Evolutionary conservation across 2,113 vertebrate species (phyloP), one percentile per base, ranked within the genome.

Genomic region (Columba livia): DNA sequence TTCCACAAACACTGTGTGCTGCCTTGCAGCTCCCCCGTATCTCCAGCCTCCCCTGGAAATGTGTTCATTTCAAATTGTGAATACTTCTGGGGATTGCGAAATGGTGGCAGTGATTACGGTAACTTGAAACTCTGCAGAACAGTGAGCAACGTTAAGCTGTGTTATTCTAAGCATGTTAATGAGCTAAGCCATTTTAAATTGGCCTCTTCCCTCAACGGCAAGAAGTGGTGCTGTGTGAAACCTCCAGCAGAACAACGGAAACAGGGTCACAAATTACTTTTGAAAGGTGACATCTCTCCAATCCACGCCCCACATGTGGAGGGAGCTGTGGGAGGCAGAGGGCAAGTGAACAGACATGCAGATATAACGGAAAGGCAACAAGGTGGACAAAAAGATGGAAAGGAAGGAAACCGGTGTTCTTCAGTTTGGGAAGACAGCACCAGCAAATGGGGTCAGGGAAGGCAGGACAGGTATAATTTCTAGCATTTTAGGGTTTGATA

Each of bases 301-400:
- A 40, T 15, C 19, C 26, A 66, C 2, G 1, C 6, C 29, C 24
- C 57, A 60, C 32, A 47, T 0, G 1, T 51, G 47, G 16, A 75
- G 47, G 18, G 62, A 10, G 5, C 38, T 79, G 18, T 1, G 1
- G 62, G 19, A n/a, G 1, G 17, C 24, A 51, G 11, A 71, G 16
- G 23, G 61, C 32, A 83, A 71, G 12, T 4, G 29, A 72, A 77
- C 11, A 64, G 61, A 57, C 26, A 28, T 0, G 1, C 2, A 4
- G 36, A 31, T 44, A 84, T 9, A 83, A 72, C 72, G 42, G 70
- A 72, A 81, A 15, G 20, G 8, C 15, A 32, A 24, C 15, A 13
- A 51, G 15, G 23, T 9, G 48, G 56, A 60, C 1, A 1, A 87
- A 61, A 79, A 71, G 15, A 53, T 5, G 6, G n/a, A 62, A 88